Evolutionary conservation across 2,113 vertebrate species (phyloP).

Genomic region (Lota lota): DNA sequence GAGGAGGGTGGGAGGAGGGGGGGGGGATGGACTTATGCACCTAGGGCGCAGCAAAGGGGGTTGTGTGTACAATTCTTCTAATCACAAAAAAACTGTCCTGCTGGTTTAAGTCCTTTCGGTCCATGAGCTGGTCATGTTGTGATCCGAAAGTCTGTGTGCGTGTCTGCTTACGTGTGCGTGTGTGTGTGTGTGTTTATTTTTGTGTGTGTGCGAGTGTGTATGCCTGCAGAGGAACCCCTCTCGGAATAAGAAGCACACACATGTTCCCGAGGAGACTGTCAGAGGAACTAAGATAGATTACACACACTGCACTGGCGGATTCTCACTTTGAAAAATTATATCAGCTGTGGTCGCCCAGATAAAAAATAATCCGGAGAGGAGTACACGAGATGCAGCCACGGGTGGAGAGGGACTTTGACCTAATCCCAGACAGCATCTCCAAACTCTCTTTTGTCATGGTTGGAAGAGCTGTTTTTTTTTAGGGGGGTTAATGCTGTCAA

Average conservation of each 20-base stretch:
- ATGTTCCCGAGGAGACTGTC: conserved; percentile 71
- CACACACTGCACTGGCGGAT: conserved; percentile 71
- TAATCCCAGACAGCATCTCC: conserved; percentile 69
- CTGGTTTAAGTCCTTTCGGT: conserved; percentile 54
- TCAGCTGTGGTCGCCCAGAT: conserved; percentile 66
- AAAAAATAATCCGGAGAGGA: conserved; percentile 73
- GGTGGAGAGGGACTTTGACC: conserved; percentile 53
- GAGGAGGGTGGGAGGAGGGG: conserved; percentile 27
- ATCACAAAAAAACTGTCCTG: conserved; percentile 64
- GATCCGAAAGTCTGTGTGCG: conserved; percentile 16
- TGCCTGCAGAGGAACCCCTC: conserved; percentile 63
- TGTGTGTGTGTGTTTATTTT: not conserved
- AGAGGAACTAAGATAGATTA: conserved; percentile 78
- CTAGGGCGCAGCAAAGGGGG: conserved; percentile 28
- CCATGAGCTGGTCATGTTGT: conserved; percentile 65
- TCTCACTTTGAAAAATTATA: conserved; percentile 78
- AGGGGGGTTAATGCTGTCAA: conserved; percentile 38
- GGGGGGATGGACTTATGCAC: conserved; percentile 39
- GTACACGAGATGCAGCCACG: conserved; percentile 43
- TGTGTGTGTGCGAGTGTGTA: no score
- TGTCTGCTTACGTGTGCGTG: no score
- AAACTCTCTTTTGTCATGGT: conserved; percentile 53
- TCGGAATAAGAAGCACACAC: conserved; percentile 75
- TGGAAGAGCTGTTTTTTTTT: conserved; percentile 39
- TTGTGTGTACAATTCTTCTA: conserved; percentile 49